Conservation (phyloP, 2,797 vertebrate genomes). For the Carduelis carduelis region DNA sequence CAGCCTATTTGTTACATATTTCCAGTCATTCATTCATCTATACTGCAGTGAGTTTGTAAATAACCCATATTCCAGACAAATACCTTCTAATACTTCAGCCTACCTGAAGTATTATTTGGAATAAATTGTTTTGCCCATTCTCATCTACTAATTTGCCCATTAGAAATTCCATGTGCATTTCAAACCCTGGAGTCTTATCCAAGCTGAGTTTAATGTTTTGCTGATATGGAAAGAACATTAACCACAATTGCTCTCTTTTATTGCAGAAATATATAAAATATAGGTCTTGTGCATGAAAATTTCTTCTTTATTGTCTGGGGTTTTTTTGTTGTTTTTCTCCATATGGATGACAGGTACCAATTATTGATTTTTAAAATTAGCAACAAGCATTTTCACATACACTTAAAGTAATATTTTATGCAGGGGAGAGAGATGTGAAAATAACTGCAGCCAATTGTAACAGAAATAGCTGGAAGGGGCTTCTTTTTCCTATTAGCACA, state of each 20-base stretch:
- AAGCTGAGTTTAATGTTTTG: neutral
- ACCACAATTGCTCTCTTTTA: neutral
- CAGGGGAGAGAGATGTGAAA: slow-evolving; percentile 29
- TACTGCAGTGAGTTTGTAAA: neutral
- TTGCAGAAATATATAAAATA: slow-evolving; percentile 41
- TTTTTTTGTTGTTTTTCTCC: slow-evolving; percentile 27
- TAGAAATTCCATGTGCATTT: neutral
- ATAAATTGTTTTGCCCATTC: neutral
- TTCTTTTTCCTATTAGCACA: slow-evolving; percentile 61
- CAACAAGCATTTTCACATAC: slow-evolving; percentile 45
- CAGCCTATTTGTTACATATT: neutral
- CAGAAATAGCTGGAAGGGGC: slow-evolving; percentile 65
- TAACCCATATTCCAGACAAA: neutral
- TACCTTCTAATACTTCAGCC: neutral
- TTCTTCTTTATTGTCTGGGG: neutral
- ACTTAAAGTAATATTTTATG: slow-evolving; percentile 56
- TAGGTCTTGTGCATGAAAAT: neutral
- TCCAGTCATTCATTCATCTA: neutral
- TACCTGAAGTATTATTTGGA: neutral
- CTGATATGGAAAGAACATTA: neutral
- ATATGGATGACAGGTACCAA: slow-evolving; percentile 49
- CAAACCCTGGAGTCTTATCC: neutral
- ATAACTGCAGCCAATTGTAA: slow-evolving; percentile 51
- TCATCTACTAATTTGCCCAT: neutral
- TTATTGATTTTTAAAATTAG: slow-evolving; percentile 70